Percentiles rank a stretch among this genome's conserved stretches.
Conservation (phyloP, 2,113 vertebrate genomes). For the Callionymus lyra region DNA sequence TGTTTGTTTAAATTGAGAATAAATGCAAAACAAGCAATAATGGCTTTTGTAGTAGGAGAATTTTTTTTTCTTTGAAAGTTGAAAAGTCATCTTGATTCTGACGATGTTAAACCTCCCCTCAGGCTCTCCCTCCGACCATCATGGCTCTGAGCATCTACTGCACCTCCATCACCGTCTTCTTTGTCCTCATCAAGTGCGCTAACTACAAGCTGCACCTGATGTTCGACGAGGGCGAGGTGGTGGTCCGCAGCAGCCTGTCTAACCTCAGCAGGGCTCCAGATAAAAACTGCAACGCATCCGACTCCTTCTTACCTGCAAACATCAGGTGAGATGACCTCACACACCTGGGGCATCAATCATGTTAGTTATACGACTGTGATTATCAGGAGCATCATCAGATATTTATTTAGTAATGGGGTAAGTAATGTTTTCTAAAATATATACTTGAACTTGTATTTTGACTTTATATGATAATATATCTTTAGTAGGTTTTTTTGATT, state of each 20-base stretch:
- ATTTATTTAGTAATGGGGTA: too few relatives aligned
- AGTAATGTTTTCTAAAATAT: too few relatives aligned
- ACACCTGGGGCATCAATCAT: not conserved
- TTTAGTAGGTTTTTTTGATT: too few relatives aligned
- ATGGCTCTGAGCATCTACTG: constrained; percentile 87
- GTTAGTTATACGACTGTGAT: too few relatives aligned
- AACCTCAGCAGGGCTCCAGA: constrained; percentile 68
- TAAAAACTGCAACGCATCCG: constrained; percentile 66
- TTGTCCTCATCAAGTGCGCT: constrained; percentile 82
- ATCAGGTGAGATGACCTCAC: constrained; percentile 65
- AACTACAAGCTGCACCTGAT: constrained; percentile 91
- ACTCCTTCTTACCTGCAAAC: constrained; percentile 49
- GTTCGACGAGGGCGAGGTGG: constrained; percentile 83
- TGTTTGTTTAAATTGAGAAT: too few relatives aligned
- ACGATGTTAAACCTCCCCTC: constrained; percentile 7
- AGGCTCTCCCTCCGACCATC: constrained; percentile 85
- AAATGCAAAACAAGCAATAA: too few relatives aligned
- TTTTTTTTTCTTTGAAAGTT: too few relatives aligned
- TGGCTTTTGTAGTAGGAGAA: too few relatives aligned
- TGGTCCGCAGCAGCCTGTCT: constrained; percentile 67
- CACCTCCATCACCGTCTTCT: constrained; percentile 79
- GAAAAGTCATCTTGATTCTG: not conserved
- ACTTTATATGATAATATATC: too few relatives aligned
- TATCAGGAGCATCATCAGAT: too few relatives aligned
- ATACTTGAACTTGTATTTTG: too few relatives aligned